phyloP scores from a whole-genome alignment of 2,113 vertebrate genomes.

The Apteryx mantelli region DNA sequence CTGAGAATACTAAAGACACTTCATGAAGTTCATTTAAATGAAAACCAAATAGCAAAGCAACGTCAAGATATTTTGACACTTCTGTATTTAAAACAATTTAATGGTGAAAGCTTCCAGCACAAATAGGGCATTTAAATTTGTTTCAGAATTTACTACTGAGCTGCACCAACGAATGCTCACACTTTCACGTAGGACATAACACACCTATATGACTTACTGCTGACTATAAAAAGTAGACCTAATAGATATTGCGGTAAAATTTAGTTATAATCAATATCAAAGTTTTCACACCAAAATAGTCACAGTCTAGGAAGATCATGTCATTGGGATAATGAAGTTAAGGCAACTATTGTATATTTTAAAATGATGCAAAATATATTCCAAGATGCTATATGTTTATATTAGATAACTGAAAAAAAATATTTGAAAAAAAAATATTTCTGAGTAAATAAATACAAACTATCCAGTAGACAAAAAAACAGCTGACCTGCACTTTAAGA shows the following conservation, averaged over 20 bases:
- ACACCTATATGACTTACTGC: background rate
- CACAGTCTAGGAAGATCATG: background rate
- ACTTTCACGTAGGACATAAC: background rate
- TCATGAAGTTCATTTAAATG: slow-evolving; percentile 45
- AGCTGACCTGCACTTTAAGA: background rate
- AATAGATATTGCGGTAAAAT: background rate
- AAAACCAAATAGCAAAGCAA: slow-evolving; percentile 53
- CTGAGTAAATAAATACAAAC: background rate
- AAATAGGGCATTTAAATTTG: background rate
- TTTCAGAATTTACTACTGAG: slow-evolving; percentile 7
- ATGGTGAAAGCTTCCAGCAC: background rate
- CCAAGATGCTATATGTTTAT: background rate
- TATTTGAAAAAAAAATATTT: background rate
- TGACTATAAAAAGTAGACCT: background rate
- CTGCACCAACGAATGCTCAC: background rate
- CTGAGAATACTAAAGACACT: slow-evolving; percentile 20
- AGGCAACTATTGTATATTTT: background rate
- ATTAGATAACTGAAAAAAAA: background rate
- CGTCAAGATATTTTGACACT: slow-evolving; percentile 16
- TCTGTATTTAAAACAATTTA: slow-evolving; percentile 26
- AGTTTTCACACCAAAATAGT: background rate
- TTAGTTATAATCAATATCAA: background rate
- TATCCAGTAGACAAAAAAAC: background rate
- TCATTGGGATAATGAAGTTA: background rate
- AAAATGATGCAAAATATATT: background rate